phyloP scores from a whole-genome alignment of 2,888 invertebrate genomes.

The Atrina japonica region DNA sequence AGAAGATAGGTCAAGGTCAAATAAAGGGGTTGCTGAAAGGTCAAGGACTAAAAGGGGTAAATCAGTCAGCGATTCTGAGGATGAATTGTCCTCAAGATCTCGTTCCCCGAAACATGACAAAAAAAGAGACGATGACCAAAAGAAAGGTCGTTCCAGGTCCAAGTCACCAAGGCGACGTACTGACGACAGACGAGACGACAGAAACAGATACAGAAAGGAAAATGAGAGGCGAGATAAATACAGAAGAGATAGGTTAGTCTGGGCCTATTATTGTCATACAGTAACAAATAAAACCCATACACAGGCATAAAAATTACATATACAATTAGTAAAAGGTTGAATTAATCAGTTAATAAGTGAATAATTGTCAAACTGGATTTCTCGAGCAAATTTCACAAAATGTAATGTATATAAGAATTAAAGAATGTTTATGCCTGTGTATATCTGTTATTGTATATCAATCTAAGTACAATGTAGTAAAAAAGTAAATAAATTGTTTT shows the following conservation, averaged over 20 bases:
- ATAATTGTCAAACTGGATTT: no score
- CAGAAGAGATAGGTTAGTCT: conserved; percentile 16
- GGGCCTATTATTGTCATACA: conserved; percentile 10
- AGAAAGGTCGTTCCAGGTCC: conserved; percentile 3
- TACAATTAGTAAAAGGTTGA: background rate
- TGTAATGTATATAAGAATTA: no score
- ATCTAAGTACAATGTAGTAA: no score
- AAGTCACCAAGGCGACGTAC: conserved; percentile 20
- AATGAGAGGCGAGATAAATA: conserved; percentile 11
- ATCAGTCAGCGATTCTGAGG: conserved; percentile 12
- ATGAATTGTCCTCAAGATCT: conserved; percentile 9
- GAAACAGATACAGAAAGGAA: conserved; percentile 24
- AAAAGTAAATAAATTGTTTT: no score
- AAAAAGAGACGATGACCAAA: background rate
- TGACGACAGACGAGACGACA: conserved; percentile 2
- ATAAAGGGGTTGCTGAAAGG: background rate
- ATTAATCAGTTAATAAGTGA: no score
- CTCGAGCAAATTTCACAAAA: no score
- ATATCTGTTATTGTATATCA: no score
- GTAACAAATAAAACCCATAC: no score
- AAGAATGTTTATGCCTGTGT: no score
- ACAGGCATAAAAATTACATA: background rate
- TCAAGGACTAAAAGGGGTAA: conserved; percentile 15
- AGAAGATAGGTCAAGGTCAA: conserved; percentile 8
- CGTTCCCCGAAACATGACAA: background rate